Evolutionary conservation across 2,113 vertebrate genomes (phyloP).

Genomic region (Pampusana beccarii): DNA sequence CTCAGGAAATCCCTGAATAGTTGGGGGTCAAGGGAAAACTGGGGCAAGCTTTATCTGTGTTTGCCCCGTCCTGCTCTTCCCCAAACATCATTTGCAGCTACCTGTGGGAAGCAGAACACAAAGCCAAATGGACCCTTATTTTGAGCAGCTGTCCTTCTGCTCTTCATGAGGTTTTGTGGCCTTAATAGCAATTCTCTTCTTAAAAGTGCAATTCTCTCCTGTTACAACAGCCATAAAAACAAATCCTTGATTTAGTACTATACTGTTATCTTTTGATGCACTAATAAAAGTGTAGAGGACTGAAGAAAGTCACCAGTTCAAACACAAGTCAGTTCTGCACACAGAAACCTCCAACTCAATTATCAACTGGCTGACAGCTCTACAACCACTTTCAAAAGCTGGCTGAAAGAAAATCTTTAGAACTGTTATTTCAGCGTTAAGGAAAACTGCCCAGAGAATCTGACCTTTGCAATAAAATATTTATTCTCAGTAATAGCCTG

Average conservation of each 20-base stretch:
- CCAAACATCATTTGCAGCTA: background rate
- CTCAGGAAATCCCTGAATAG: background rate
- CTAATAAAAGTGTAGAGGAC: background rate
- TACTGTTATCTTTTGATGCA: background rate
- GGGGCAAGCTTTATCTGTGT: background rate
- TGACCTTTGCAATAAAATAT: constrained; percentile 44
- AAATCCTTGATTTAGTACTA: background rate
- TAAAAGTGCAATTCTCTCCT: background rate
- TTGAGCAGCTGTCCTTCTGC: background rate
- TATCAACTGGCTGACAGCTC: background rate
- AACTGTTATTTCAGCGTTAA: constrained; percentile 2
- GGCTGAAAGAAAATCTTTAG: background rate
- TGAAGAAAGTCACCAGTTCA: background rate
- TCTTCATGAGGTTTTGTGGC: background rate
- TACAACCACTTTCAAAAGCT: background rate
- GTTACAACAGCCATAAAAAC: background rate
- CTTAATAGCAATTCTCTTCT: background rate
- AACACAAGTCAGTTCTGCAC: background rate
- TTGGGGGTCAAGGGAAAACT: background rate
- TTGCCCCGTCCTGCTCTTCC: background rate
- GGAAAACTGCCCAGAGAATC: background rate
- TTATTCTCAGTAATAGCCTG: constrained; percentile 40
- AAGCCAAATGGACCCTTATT: background rate
- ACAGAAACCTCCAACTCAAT: background rate
- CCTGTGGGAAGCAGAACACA: background rate